Evolutionary conservation across 2,888 invertebrate genomes (phyloP).

Genomic region (Auanema sp.): DNA sequence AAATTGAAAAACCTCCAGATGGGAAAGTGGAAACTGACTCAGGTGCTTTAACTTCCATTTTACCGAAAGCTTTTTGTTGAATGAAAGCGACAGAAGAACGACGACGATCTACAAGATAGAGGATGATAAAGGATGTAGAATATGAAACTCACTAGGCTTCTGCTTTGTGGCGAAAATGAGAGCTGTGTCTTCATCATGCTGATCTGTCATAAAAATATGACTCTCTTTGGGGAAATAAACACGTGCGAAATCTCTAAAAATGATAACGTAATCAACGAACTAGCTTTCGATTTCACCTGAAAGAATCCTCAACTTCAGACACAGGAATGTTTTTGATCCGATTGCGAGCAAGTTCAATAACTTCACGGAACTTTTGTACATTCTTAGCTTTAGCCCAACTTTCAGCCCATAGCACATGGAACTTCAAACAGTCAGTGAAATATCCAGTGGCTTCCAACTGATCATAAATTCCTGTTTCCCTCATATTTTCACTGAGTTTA

Average conservation of each 20-base stretch:
- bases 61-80: not conserved
- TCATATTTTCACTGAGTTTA: conserved; percentile 32
- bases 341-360: conserved; percentile 13
- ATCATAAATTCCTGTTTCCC: conserved; percentile 35
- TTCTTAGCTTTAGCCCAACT: conserved; percentile 24
- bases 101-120: conserved; percentile 11
- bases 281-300: not conserved
- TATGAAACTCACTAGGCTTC: not conserved
- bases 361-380: conserved; percentile 18
- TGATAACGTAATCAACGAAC: not conserved
- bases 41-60: too few relatives aligned
- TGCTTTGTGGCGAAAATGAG: not conserved
- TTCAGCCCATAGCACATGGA: conserved; percentile 40
- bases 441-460: conserved; percentile 30
- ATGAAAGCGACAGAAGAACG: conserved; percentile 9
- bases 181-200: not conserved
- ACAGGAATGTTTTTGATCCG: conserved; percentile 6
- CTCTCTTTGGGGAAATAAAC: not conserved
- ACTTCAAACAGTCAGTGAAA: conserved; percentile 32
- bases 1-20: too few relatives aligned
- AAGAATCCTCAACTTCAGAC: conserved; percentile 3
- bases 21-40: too few relatives aligned
- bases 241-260: not conserved
- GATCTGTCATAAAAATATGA: not conserved
- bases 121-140: not conserved